phyloP scores from a whole-genome alignment of 2,888 invertebrate species.

The Drosophila differens region DNA sequence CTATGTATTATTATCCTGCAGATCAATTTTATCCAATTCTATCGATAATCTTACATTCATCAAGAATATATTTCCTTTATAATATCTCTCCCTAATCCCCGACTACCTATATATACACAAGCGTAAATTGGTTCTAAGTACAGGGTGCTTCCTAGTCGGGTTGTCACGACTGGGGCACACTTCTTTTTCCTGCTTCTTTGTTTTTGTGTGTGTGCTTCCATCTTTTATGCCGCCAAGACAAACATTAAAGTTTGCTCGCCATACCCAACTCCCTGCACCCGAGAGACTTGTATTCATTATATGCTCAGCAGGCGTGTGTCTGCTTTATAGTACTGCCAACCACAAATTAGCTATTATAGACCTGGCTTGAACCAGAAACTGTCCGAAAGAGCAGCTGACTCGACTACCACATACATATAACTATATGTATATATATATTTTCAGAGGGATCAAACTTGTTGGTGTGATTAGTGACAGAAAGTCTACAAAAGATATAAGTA shows the following conservation, averaged over 20 bases:
- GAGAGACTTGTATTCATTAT: conserved; percentile 14
- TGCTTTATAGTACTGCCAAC: conserved; percentile 1
- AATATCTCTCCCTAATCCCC: background rate
- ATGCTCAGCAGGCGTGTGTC: background rate
- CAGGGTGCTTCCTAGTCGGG: background rate
- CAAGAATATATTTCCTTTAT: background rate
- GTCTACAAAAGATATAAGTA: background rate
- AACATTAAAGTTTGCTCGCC: background rate
- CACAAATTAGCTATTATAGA: conserved; percentile 1
- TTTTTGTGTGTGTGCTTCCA: background rate
- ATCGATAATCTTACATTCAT: background rate
- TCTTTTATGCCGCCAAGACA: conserved; percentile 20
- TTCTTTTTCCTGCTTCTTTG: no score
- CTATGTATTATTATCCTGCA: background rate
- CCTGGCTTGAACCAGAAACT: background rate
- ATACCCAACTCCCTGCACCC: background rate
- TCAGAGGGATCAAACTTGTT: background rate
- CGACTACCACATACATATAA: background rate
- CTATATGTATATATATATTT: background rate
- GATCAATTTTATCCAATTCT: background rate
- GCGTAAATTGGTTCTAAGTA: background rate
- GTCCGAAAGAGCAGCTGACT: background rate
- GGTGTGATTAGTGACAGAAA: background rate
- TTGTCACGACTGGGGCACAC: background rate
- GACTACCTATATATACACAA: background rate